Evolutionary conservation across 2,797 vertebrate genomes (phyloP).

Genomic region (Telmatherina bonti): DNA sequence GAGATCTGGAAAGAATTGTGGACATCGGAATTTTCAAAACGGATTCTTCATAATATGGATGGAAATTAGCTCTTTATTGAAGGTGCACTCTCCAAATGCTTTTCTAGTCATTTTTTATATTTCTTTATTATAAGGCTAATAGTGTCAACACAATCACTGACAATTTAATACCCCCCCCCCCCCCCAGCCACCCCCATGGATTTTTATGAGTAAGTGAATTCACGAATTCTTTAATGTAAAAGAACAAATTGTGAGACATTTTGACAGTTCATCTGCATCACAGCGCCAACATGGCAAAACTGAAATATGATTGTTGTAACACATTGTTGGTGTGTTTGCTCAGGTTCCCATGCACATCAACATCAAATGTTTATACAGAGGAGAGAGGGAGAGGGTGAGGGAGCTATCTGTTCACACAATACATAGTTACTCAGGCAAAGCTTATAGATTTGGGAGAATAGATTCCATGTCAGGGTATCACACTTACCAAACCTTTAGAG

Average conservation of each 20-base stretch:
- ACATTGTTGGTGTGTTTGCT: conserved; percentile 74
- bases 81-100: too few relatives aligned
- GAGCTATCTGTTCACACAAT: conserved; percentile 75
- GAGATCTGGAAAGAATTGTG: too few relatives aligned
- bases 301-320: conserved; percentile 72
- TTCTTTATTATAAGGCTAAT: conserved; percentile 14
- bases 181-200: background rate
- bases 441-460: conserved; percentile 79
- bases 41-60: too few relatives aligned
- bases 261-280: conserved; percentile 77
- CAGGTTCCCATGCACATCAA: conserved; percentile 70
- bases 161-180: conserved; percentile 18
- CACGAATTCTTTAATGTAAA: conserved; percentile 54
- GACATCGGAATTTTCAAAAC: too few relatives aligned
- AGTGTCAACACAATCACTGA: conserved; percentile 15
- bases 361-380: conserved; percentile 64
- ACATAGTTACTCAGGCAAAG: conserved; percentile 75
- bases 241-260: conserved; percentile 67
- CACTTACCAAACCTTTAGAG: conserved; percentile 73
- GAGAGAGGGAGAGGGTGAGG: conserved; percentile 30
- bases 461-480: conserved; percentile 78
- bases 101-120: background rate
- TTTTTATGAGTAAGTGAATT: conserved; percentile 48
- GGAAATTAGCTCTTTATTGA: too few relatives aligned
- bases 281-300: conserved; percentile 68